Evolutionary conservation across 1,140 invertebrate species (phyloP), one percentile per base, ranked within the genome.

Genomic region (Drosophila triauraria): DNA sequence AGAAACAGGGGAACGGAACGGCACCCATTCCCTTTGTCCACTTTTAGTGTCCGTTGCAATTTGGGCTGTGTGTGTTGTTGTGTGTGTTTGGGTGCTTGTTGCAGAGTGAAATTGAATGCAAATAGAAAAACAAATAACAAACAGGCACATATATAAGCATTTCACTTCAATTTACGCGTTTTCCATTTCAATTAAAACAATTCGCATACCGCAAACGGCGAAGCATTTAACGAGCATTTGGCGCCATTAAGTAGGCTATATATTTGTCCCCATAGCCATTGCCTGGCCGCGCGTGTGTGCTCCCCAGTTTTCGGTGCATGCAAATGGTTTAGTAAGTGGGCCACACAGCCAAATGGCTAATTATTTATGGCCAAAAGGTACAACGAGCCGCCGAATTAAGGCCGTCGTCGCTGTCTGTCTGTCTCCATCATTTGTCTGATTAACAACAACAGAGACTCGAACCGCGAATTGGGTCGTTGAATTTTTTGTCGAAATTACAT

Each of bases 131-230:
- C 85, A 83, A 67, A 76, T 57, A 59, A 58, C 60, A 61, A 62
- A 57, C 61, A 32, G 17, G 38, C 32, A 50, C 42, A 69, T 38
- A 60, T 57, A 69, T 62, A 75, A 65, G 64, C 79, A 85, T 63
- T 75, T 65, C 85, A 87, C 84, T 87, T 87, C 74, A 88, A 87
- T 87, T 80, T 80, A 87, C 84, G 84, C 84, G 84, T 87, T 87
- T 86, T 88, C 77, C 84, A 84, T 87, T 87, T 87, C 84, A 87
- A 87, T 87, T 87, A 87, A 87, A 87, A 87, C 84, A 88, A 86
- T 86, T 86, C 61, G 40, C 72, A 58, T 51, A 68, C 67, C 67
- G 67, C 67, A 59, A 76, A 27, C 63, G 53, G 61, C 60, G 61
- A 43, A 68, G 42, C 76, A 84, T 84, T 83, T 83, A 84, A 69